These are phyloP conservation scores for Aythya baeri DNA, from an alignment of 2,113 vertebrate species.

Conservation along the genomic window DNA sequence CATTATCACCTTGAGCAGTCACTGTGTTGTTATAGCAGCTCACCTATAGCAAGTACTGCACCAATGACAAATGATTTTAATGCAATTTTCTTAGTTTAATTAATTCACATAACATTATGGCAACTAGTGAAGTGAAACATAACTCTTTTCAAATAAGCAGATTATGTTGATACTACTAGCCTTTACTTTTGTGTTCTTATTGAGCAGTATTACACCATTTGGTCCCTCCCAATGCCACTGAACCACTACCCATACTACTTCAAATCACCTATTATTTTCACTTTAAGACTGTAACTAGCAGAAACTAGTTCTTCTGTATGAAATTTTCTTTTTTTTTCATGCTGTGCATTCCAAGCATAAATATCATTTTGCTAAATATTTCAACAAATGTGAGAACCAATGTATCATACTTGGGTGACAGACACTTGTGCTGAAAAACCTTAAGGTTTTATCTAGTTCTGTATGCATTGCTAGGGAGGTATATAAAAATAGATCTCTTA, in stretches of 20 bases:
- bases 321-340: not conserved
- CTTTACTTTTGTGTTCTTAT: not conserved
- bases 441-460: not conserved
- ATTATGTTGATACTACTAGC: not conserved
- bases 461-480: not conserved
- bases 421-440: not conserved
- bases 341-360: not conserved
- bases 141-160: not conserved
- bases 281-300: not conserved
- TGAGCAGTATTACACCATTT: not conserved
- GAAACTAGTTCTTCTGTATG: not conserved
- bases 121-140: not conserved
- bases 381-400: not conserved
- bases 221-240: not conserved
- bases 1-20: not conserved
- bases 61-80: not conserved
- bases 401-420: not conserved
- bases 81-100: not conserved
- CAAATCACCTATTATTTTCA: not conserved
- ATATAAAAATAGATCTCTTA: not conserved
- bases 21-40: not conserved
- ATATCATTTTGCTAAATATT: not conserved
- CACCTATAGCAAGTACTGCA: not conserved
- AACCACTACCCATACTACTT: not conserved
- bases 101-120: not conserved